Conservation (phyloP, 2,113 vertebrate species). For the Phyllopteryx taeniolatus region DNA sequence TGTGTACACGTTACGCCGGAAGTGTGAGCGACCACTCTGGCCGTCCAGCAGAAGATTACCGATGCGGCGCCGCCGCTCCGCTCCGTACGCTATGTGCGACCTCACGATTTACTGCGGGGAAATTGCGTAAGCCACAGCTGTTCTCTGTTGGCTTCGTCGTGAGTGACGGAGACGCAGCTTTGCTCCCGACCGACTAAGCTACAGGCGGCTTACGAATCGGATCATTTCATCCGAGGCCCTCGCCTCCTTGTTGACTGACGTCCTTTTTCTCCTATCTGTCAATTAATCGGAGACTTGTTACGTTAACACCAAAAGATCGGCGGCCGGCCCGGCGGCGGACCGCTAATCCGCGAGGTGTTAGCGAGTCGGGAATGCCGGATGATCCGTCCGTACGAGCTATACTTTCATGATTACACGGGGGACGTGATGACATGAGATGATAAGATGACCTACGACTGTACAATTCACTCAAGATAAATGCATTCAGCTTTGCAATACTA, state of each 20-base stretch:
- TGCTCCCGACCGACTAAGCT: neutral
- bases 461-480: conserved; percentile 11
- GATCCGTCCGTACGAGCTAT: conserved; percentile 30
- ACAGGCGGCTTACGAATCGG: conserved; percentile 3
- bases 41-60: conserved; percentile 43
- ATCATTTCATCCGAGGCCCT: neutral
- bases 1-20: too few relatives aligned
- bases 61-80: conserved; percentile 8
- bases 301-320: conserved; percentile 46
- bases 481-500: neutral
- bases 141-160: conserved; percentile 14
- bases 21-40: conserved; percentile 20
- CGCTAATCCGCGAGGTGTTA: conserved; percentile 58
- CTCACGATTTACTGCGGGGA: conserved; percentile 16
- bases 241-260: conserved; percentile 6
- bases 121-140: conserved; percentile 50
- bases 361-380: conserved; percentile 43
- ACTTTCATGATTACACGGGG: conserved; percentile 41
- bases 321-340: conserved; percentile 42
- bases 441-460: conserved; percentile 7
- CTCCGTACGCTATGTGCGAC: conserved; percentile 3
- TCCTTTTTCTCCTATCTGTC: conserved; percentile 29
- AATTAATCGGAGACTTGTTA: conserved; percentile 32
- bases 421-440: conserved; percentile 33
- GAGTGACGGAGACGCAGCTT: conserved; percentile 28